Evolutionary conservation across 1,140 invertebrate genomes (phyloP).

Genomic region (Scaptomyza graminum): DNA sequence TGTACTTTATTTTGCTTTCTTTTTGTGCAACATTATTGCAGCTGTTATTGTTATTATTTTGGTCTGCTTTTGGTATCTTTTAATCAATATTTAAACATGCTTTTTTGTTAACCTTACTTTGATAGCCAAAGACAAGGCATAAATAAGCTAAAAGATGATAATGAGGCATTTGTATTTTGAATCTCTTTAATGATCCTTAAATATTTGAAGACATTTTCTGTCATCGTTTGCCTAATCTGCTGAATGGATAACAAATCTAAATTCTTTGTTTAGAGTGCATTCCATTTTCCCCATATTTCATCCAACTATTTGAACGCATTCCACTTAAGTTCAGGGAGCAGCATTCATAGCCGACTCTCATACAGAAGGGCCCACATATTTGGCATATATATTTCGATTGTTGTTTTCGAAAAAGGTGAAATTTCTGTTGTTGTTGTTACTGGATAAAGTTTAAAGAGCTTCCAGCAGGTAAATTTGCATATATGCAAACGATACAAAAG

Average conservation of each 20-base stretch:
- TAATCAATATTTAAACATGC: conserved; percentile 68
- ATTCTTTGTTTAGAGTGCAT: conserved; percentile 21
- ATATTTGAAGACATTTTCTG: too few species aligned
- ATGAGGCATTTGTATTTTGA: too few species aligned
- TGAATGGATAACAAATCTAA: conserved; percentile 9
- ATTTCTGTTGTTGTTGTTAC: conserved; percentile 56
- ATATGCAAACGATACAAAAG: conserved; percentile 17
- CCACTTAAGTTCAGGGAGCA: too few species aligned
- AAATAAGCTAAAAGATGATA: too few species aligned
- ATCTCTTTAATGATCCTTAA: too few species aligned
- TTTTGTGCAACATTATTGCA: conserved; percentile 51
- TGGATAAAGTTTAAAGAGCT: conserved; percentile 47
- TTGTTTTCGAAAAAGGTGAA: conserved; percentile 71
- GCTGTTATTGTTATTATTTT: conserved; percentile 47
- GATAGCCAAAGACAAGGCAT: too few species aligned
- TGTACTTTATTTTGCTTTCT: conserved; percentile 28
- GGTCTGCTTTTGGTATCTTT: conserved; percentile 41
- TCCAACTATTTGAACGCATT: not conserved
- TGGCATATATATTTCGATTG: conserved; percentile 32
- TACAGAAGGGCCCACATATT: conserved; percentile 2
- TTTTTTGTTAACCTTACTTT: conserved; percentile 27
- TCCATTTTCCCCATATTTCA: not conserved
- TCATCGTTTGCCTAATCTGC: not conserved
- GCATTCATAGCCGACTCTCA: conserved; percentile 13
- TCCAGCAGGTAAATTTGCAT: conserved; percentile 4